phyloP scores from a whole-genome alignment of 2,888 invertebrate genomes.

The Rutpela maculata region DNA sequence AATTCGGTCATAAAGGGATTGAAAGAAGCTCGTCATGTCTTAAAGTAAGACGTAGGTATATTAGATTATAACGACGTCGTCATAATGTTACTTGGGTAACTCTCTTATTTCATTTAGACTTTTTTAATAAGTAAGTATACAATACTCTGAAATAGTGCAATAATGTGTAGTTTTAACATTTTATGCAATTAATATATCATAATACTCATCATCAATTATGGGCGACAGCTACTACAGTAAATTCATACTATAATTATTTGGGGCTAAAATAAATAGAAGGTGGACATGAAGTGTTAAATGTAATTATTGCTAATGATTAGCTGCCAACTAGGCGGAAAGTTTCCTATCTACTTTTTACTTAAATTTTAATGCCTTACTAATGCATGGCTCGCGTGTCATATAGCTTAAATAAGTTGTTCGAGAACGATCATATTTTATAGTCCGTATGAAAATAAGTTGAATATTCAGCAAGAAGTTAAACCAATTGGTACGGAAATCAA shows the following conservation, averaged over 20 bases:
- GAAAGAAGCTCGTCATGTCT: too few relatives aligned
- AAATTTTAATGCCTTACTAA: not conserved
- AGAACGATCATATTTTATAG: not conserved
- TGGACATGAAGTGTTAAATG: not conserved
- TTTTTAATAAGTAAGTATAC: too few relatives aligned
- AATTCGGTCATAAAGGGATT: too few relatives aligned
- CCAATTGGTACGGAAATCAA: not conserved
- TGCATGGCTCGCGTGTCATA: not conserved
- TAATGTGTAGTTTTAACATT: not conserved
- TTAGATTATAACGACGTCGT: too few relatives aligned
- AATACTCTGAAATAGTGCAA: too few relatives aligned
- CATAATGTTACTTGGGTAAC: too few relatives aligned
- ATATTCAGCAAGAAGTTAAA: not conserved
- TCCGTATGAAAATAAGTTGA: not conserved
- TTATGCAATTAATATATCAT: not conserved
- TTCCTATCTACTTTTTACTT: not conserved
- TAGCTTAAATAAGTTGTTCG: not conserved
- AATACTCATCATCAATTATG: not conserved
- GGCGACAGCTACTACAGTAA: not conserved
- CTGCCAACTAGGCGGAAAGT: not conserved
- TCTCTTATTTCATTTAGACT: too few relatives aligned
- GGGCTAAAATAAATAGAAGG: not conserved
- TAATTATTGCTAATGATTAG: not conserved
- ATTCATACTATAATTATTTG: not conserved
- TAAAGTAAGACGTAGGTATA: too few relatives aligned